These are phyloP conservation scores for Crioceris asparagi DNA, from an alignment of 2,888 invertebrate genomes.

Conservation along the genomic window DNA sequence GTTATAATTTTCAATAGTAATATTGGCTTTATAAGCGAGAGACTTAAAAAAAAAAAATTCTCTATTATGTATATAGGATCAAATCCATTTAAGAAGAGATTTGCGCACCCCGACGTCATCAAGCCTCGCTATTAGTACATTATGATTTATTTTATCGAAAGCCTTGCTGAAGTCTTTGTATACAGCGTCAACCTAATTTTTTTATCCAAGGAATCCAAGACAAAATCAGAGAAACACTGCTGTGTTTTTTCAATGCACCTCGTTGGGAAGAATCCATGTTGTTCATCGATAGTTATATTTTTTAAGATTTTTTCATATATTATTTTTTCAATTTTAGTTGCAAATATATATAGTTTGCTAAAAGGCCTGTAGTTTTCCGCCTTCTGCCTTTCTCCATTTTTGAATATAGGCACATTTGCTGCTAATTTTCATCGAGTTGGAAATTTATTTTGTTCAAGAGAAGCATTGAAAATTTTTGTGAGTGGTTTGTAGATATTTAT, in stretches of 20 bases:
- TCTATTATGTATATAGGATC: background rate
- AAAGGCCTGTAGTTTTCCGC: background rate
- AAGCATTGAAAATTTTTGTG: background rate
- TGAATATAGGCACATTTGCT: background rate
- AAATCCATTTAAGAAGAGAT: background rate
- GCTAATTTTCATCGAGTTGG: background rate
- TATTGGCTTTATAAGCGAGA: background rate
- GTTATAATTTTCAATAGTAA: no score
- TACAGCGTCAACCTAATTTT: no score
- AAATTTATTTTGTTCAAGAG: background rate
- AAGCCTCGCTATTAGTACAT: background rate
- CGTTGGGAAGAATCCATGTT: background rate
- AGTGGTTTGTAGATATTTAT: background rate
- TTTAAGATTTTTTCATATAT: background rate
- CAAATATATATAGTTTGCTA: background rate
- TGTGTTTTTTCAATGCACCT: background rate
- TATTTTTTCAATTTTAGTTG: background rate
- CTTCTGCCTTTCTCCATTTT: background rate
- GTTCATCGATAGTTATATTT: background rate
- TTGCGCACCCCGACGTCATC: background rate
- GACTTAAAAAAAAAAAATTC: background rate
- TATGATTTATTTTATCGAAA: background rate
- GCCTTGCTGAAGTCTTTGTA: background rate
- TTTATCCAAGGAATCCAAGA: background rate
- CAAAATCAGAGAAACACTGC: background rate